Percentiles rank a stretch among this genome's conserved stretches.
Evolutionary conservation across 2,113 vertebrate genomes (phyloP).

Genomic region (Nestor notabilis): DNA sequence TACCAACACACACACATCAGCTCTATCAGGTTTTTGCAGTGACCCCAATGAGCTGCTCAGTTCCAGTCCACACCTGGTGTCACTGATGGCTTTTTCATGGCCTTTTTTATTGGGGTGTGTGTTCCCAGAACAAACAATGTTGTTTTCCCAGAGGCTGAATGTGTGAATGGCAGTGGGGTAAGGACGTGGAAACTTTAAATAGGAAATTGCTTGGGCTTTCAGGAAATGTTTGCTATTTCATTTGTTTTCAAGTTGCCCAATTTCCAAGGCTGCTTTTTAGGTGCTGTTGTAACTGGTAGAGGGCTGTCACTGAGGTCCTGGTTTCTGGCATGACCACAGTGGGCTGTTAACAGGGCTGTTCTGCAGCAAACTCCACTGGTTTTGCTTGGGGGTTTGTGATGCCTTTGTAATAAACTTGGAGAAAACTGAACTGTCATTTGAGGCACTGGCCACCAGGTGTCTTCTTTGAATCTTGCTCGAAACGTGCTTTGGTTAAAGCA

Average conservation of each 20-base stretch:
- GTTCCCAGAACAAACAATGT: neutral
- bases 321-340: neutral
- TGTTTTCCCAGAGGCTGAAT: neutral
- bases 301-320: neutral
- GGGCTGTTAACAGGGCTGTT: neutral
- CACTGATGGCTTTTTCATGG: neutral
- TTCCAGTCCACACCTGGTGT: neutral
- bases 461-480: slow-evolving; percentile 1
- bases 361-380: neutral
- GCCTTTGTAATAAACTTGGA: neutral
- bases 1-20: neutral
- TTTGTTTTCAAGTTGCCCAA: neutral
- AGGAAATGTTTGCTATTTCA: neutral
- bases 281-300: neutral
- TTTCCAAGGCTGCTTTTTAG: neutral
- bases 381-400: neutral
- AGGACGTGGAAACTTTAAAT: neutral
- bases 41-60: neutral
- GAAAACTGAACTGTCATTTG: neutral
- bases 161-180: neutral
- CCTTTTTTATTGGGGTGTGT: neutral
- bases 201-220: neutral
- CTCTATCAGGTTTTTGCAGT: neutral
- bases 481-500: neutral
- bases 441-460: slow-evolving; percentile 32